Conservation (phyloP, 2,888 invertebrate species). For the Drosophila fungiperda region DNA sequence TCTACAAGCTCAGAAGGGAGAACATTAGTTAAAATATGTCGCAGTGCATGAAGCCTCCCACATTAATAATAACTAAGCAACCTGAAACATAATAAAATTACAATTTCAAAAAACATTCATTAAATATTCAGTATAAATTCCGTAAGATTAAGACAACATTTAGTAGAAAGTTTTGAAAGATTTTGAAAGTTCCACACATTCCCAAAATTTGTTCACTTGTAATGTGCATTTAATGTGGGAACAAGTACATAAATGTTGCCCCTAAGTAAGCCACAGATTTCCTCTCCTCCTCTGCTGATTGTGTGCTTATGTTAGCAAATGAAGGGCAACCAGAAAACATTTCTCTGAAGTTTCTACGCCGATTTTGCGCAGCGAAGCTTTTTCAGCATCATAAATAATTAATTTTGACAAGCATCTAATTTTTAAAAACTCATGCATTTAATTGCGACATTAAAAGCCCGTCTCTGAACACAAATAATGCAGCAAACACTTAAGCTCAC, state of each 20-base stretch:
- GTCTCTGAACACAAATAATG: conserved; percentile 45
- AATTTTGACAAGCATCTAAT: conserved; percentile 81
- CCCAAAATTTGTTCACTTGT: conserved; percentile 5
- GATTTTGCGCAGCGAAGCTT: conserved; percentile 52
- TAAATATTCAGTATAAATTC: neutral
- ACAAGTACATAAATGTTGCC: conserved; percentile 1
- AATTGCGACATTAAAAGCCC: conserved; percentile 80
- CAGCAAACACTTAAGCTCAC: conserved; percentile 23
- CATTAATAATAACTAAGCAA: neutral
- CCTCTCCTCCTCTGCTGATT: conserved; percentile 2
- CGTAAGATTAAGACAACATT: too few species aligned
- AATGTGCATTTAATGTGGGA: conserved; percentile 41
- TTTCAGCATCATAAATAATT: conserved; percentile 73
- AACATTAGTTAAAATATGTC: too few species aligned
- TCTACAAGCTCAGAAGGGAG: neutral
- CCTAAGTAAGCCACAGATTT: conserved; percentile 51
- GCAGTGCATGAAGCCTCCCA: neutral
- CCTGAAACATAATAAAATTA: neutral
- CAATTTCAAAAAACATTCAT: neutral
- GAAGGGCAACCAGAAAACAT: conserved; percentile 7
- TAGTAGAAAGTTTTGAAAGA: neutral
- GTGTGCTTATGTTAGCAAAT: conserved; percentile 10
- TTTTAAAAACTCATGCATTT: conserved; percentile 79
- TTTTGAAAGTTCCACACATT: neutral
- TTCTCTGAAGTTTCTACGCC: conserved; percentile 5